Evolutionary conservation across 2,797 vertebrate species (phyloP), one percentile per base, ranked within the genome.

Genomic region (Staurois parvus): DNA sequence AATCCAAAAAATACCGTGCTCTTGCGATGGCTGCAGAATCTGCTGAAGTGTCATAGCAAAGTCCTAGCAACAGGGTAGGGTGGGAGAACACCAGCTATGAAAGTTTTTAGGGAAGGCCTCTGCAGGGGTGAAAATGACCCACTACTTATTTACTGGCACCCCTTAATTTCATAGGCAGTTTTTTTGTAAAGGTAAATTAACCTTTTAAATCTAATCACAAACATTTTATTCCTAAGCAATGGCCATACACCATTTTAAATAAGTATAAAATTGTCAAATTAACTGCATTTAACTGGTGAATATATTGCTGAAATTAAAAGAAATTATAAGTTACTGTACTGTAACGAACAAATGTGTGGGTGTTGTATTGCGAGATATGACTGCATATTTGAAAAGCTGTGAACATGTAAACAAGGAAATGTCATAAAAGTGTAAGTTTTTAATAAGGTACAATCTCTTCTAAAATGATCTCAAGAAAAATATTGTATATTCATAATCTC

Each of bases 341-440:
- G 21, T 11, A 82, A 34, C n/a, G 67, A 76, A 86, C 34, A 81
- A 82, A 82, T 68, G 72, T 83, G 75, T 86, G 56, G 85, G 74
- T 68, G 85, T 68, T 28, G 29, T 42, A 12, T 15, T 77, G 69
- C 67, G 37, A 78, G 75, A 78, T 83, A 17, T 78, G 56, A 56
- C 68, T 72, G 48, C 32, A 37, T 83, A 73, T 76, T 86, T 86
- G 21, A 73, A 72, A 64, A 78, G 21, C 28, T 84, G 69, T 45
- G 64, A 83, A 74, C 24, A 48, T 59, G 42, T 74, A 48, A 87
- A 32, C 69, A 79, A 73, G 68, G 75, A 83, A 42, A 87, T 79
- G 81, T 87, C 76, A 79, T 9, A 48, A 70, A 87, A 87, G 85
- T 83, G 85, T 83, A 83, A 79, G 67, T 56, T 83, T 87, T 74